Evolutionary conservation across 2,888 invertebrate species (phyloP).

Genomic region (Sesia apiformis): DNA sequence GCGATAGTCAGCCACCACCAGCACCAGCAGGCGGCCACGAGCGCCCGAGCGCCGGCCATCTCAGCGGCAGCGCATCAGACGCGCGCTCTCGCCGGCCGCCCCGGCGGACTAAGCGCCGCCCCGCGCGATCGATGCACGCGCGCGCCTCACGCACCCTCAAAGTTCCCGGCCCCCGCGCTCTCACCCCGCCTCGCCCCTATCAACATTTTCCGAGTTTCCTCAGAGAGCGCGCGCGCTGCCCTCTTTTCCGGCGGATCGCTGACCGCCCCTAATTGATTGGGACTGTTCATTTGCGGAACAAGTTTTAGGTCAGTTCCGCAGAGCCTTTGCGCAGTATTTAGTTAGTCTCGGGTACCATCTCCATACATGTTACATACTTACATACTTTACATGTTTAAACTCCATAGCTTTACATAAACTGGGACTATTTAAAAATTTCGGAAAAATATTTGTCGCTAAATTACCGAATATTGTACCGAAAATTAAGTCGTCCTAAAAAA

Average conservation of each 20-base stretch:
- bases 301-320: constrained; percentile 69
- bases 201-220: constrained; percentile 66
- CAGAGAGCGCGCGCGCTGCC: constrained; percentile 76
- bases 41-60: constrained; percentile 75
- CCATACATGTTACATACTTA: too few relatives aligned
- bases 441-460: too few relatives aligned
- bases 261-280: constrained; percentile 73
- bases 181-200: constrained; percentile 43
- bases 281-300: constrained; percentile 62
- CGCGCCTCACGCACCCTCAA: constrained; percentile 55
- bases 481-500: too few relatives aligned
- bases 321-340: constrained; percentile 35
- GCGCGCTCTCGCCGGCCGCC: constrained; percentile 73
- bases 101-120: constrained; percentile 60
- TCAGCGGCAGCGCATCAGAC: constrained; percentile 71
- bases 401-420: too few relatives aligned
- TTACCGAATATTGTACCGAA: too few relatives aligned
- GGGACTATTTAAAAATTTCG: too few relatives aligned
- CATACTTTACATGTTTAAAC: too few relatives aligned
- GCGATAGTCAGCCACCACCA: constrained; percentile 71
- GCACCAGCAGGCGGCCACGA: constrained; percentile 70
- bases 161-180: constrained; percentile 25
- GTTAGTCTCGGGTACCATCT: not conserved
- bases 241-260: constrained; percentile 69
- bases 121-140: constrained; percentile 48